These are phyloP conservation scores for Calidris pygmaea DNA, from an alignment of 2,113 vertebrate genomes.

Conservation along the genomic window DNA sequence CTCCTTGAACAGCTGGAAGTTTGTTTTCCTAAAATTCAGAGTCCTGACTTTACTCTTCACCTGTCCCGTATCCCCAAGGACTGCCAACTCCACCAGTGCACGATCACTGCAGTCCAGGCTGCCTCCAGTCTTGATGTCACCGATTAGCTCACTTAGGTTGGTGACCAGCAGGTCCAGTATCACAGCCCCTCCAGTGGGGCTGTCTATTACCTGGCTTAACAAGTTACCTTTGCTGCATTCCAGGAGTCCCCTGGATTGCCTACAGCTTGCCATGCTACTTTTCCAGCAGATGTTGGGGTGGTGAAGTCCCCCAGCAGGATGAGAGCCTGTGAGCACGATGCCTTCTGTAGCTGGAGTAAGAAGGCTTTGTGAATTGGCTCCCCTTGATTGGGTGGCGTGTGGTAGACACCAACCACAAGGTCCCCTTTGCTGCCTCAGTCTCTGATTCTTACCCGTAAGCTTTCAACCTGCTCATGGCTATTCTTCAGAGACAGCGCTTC, in stretches of 20 bases:
- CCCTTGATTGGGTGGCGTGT: not conserved
- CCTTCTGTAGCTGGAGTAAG: not conserved
- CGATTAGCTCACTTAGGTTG: no score
- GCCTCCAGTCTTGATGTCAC: no score
- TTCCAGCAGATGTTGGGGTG: not conserved
- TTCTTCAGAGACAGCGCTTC: not conserved
- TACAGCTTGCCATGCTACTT: not conserved
- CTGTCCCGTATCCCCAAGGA: no score
- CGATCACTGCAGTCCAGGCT: no score
- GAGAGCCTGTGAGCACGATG: not conserved
- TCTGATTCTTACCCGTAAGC: not conserved
- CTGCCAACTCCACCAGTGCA: no score
- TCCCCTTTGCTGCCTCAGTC: not conserved
- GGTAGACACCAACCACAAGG: not conserved
- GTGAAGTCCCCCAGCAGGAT: not conserved
- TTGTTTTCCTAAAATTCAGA: not conserved
- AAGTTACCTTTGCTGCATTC: not conserved
- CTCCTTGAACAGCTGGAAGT: not conserved
- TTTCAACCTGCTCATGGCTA: not conserved
- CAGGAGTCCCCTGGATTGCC: not conserved
- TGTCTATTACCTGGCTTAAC: no score
- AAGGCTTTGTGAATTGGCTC: not conserved
- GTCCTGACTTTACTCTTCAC: no score
- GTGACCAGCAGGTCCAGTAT: no score
- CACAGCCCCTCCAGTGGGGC: no score